Conservation (phyloP, 1,140 invertebrate species). For the Zaprionus inermis region DNA sequence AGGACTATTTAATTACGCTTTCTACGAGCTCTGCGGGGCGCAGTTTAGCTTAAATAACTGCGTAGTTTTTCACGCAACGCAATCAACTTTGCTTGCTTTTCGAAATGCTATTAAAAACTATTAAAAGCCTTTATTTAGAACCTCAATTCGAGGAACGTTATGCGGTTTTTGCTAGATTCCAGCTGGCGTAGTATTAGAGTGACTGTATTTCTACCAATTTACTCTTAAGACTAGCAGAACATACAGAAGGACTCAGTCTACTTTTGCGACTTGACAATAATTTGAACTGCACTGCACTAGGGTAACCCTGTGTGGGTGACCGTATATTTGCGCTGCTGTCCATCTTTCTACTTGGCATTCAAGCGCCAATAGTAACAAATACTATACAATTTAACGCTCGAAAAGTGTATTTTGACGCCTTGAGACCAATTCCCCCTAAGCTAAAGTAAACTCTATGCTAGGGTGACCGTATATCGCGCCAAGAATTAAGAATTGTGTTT, state of each 20-base stretch:
- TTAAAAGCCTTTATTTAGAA: too few relatives aligned
- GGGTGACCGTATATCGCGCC: not conserved
- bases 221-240: too few relatives aligned
- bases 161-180: not conserved
- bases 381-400: too few relatives aligned
- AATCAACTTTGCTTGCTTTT: not conserved
- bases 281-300: not conserved
- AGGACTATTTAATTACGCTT: slow-evolving; percentile 9
- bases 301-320: not conserved
- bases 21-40: not conserved
- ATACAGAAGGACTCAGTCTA: not conserved
- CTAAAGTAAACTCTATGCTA: not conserved
- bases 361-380: too few relatives aligned
- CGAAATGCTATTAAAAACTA: too few relatives aligned
- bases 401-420: too few relatives aligned
- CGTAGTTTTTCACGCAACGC: not conserved
- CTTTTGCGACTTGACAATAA: not conserved
- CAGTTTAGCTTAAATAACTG: not conserved
- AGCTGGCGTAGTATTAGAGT: not conserved
- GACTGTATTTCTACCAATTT: too few relatives aligned
- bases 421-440: too few relatives aligned
- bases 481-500: too few relatives aligned
- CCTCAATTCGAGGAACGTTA: not conserved
- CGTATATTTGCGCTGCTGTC: not conserved
- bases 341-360: not conserved